A percentile compares a stretch with the other conserved stretches of the same genome.
Evolutionary conservation across 2,888 invertebrate species (phyloP).

Genomic region (Carcina quercana): DNA sequence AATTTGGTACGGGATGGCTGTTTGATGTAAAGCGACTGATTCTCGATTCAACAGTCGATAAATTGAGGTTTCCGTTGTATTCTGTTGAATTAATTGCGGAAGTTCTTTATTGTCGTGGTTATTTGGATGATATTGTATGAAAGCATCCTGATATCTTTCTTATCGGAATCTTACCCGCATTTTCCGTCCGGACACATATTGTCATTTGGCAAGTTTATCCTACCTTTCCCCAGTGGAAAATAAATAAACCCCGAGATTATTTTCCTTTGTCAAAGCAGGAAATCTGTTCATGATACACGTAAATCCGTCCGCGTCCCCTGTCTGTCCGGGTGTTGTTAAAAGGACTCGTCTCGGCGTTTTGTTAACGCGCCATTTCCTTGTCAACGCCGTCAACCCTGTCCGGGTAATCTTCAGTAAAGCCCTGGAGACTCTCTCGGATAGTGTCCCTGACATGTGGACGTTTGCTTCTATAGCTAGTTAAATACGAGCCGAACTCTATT

Average conservation of each 20-base stretch:
- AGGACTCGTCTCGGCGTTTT: conserved; percentile 63
- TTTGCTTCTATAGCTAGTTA: too few relatives aligned
- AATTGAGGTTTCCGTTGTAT: conserved; percentile 19
- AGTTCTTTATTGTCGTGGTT: conserved; percentile 16
- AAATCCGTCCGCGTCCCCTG: conserved; percentile 67
- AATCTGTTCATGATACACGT: conserved; percentile 68
- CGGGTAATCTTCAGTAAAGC: conserved; percentile 55
- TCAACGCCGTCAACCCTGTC: conserved; percentile 51
- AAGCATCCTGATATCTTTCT: conserved; percentile 10
- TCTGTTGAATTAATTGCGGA: conserved; percentile 11
- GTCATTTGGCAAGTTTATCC: conserved; percentile 25
- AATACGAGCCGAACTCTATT: conserved; percentile 23
- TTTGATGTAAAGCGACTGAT: too few relatives aligned
- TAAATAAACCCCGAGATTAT: conserved; percentile 50
- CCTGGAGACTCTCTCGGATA: conserved; percentile 32
- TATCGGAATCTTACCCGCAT: conserved; percentile 23
- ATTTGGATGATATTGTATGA: conserved; percentile 19
- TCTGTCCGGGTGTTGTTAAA: conserved; percentile 60
- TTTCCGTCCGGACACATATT: conserved; percentile 30
- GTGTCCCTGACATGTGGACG: conserved; percentile 26
- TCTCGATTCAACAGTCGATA: too few relatives aligned
- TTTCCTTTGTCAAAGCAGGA: conserved; percentile 63
- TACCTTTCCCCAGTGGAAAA: conserved; percentile 37
- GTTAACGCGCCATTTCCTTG: conserved; percentile 65
- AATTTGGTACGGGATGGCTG: conserved; percentile 21